phyloP scores from a whole-genome alignment of 2,797 vertebrate species.

The Sciurus vulgaris region DNA sequence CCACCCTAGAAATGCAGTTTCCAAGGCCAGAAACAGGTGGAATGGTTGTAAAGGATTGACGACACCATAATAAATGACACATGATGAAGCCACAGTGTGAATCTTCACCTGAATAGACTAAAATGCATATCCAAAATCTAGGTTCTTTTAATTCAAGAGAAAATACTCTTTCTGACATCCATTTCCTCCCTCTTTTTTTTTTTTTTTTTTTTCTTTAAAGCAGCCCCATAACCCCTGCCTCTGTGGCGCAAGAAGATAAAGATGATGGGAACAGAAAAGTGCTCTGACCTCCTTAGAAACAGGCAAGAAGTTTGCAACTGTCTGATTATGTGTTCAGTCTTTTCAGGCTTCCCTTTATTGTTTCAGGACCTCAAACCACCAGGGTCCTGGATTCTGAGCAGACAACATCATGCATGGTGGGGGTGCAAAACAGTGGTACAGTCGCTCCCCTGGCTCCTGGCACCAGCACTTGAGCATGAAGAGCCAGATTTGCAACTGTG shows the following conservation, averaged over 20 bases:
- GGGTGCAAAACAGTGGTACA: neutral
- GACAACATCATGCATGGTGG: neutral
- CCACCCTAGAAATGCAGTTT: neutral
- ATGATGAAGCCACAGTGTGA: neutral
- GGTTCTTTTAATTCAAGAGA: neutral
- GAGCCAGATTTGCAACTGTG: neutral
- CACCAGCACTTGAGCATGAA: neutral
- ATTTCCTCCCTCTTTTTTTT: neutral
- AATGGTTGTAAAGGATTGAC: neutral
- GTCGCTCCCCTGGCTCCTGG: neutral
- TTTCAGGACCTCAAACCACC: neutral
- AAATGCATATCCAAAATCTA: neutral
- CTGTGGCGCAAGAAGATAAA: neutral
- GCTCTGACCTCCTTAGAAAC: neutral
- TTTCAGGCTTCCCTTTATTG: neutral
- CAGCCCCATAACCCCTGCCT: neutral
- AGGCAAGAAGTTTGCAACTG: neutral
- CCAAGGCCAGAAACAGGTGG: neutral
- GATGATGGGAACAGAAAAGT: neutral
- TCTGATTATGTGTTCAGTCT: neutral
- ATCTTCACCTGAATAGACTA: neutral
- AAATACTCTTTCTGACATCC: neutral
- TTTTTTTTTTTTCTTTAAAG: neutral
- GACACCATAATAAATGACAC: neutral
- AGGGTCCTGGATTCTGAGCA: neutral